Evolutionary conservation across 1,140 invertebrate genomes (phyloP).

Genomic region (Caenorhabditis elegans): DNA sequence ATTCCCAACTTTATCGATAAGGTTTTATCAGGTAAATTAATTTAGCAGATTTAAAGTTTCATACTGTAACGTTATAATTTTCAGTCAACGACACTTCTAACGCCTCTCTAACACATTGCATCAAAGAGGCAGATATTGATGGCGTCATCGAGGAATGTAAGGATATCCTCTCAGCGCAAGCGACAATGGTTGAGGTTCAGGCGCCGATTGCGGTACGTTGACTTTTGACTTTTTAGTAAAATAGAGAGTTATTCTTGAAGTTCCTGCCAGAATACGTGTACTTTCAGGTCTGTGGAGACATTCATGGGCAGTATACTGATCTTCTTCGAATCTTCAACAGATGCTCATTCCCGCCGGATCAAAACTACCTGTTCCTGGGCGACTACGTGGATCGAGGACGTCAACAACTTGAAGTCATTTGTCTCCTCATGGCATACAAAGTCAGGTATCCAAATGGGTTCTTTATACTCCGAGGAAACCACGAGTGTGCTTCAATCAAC

Average conservation of each 20-base stretch:
- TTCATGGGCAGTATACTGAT: conserved; percentile 45
- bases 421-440: conserved; percentile 71
- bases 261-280: neutral
- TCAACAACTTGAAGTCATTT: conserved; percentile 68
- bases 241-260: neutral
- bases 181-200: conserved; percentile 32
- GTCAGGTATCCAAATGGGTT: conserved; percentile 72
- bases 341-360: conserved; percentile 36
- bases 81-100: conserved; percentile 34
- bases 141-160: neutral
- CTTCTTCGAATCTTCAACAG: conserved; percentile 67
- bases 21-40: conserved; percentile 16
- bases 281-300: conserved; percentile 68
- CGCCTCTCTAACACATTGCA: conserved; percentile 12
- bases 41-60: neutral
- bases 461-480: conserved; percentile 68
- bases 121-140: conserved; percentile 20
- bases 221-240: neutral
- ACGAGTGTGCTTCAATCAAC: conserved; percentile 72
- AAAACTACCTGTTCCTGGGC: conserved; percentile 44
- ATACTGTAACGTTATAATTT: neutral
- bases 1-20: conserved; percentile 23
- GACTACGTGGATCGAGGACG: conserved; percentile 49
- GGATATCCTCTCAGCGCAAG: conserved; percentile 4
- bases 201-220: neutral